Evolutionary conservation across 1,140 invertebrate species (phyloP).

Genomic region (Sitophilus oryzae): DNA sequence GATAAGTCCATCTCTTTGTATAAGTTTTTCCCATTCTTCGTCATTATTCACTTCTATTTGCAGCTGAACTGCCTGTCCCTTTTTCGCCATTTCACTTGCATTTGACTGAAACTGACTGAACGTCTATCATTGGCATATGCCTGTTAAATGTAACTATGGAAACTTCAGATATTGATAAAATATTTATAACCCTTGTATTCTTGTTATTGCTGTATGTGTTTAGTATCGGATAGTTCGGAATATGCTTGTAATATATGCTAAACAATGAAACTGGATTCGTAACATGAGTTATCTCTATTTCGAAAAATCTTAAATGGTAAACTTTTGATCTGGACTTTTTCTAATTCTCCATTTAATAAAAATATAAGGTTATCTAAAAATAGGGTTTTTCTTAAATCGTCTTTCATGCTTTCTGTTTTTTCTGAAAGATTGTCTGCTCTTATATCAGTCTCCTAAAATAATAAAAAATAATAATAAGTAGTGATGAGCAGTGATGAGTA

Average conservation of each 20-base stretch:
- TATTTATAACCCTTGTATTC: too few species aligned
- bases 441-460: conserved; percentile 23
- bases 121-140: background rate
- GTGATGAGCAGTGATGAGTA: too few species aligned
- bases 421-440: conserved; percentile 24
- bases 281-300: too few species aligned
- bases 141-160: too few species aligned
- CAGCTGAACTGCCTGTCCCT: conserved; percentile 65
- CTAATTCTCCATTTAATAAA: conserved; percentile 30
- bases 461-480: too few species aligned
- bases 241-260: too few species aligned
- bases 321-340: conserved; percentile 28
- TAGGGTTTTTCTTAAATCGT: conserved; percentile 28
- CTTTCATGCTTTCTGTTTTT: conserved; percentile 18
- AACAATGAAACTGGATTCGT: too few species aligned
- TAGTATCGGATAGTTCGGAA: too few species aligned
- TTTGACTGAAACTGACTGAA: too few species aligned
- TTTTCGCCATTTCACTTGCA: conserved; percentile 55
- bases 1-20: conserved; percentile 70
- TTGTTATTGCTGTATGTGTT: too few species aligned
- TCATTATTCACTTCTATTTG: conserved; percentile 77
- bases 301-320: conserved; percentile 33
- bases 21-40: conserved; percentile 80
- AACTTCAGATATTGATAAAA: too few species aligned
- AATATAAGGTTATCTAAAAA: conserved; percentile 32